phyloP scores from a whole-genome alignment of 2,113 vertebrate species.

The Notechis scutatus region DNA sequence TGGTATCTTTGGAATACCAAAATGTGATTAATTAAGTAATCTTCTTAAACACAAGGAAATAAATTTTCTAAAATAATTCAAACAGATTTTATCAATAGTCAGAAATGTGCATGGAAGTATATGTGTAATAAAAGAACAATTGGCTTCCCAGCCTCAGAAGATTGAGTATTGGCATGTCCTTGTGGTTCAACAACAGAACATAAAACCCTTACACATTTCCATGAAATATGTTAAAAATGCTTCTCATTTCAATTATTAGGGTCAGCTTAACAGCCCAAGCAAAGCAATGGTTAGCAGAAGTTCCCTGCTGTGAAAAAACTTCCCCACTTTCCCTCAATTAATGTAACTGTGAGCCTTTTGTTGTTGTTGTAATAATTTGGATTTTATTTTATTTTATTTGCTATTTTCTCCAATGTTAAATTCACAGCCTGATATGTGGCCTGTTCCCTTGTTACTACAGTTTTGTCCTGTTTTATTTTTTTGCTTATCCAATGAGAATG shows the following conservation, averaged over 20 bases:
- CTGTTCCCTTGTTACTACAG: neutral
- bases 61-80: neutral
- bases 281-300: neutral
- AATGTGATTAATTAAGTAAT: neutral
- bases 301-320: neutral
- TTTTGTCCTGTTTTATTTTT: neutral
- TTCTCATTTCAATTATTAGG: neutral
- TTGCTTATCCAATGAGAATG: neutral
- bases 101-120: neutral
- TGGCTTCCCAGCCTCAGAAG: neutral
- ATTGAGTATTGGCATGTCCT: neutral
- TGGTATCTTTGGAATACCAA: neutral
- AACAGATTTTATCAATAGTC: neutral
- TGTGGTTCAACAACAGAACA: neutral
- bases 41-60: neutral
- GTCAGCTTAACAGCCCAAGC: neutral
- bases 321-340: neutral
- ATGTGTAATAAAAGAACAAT: neutral
- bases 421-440: neutral
- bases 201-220: neutral
- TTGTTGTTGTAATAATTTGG: neutral
- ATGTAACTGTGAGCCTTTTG: neutral
- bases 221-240: neutral
- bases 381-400: neutral
- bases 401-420: neutral